A percentile compares a stretch with the other conserved stretches of the same genome.
These are phyloP conservation scores for Peromyscus maniculatus DNA, from an alignment of 2,113 vertebrate genomes.

Conservation along the genomic window DNA sequence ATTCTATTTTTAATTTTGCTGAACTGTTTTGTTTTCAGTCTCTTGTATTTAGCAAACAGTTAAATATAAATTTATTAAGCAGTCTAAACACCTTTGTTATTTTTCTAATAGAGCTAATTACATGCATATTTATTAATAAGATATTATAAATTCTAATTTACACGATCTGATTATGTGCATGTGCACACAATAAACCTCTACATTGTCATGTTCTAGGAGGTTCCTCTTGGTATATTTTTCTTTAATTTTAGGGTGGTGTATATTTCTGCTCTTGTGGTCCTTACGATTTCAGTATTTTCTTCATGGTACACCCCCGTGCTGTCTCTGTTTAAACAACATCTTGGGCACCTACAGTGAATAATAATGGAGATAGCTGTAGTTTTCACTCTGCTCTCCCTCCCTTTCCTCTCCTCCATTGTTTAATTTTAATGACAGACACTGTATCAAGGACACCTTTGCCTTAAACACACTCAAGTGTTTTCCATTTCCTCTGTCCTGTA, in stretches of 20 bases:
- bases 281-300: not conserved
- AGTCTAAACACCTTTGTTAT: not conserved
- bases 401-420: not conserved
- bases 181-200: not conserved
- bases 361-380: not conserved
- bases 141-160: not conserved
- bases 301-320: not conserved
- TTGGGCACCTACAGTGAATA: not conserved
- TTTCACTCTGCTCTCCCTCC: not conserved
- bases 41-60: not conserved
- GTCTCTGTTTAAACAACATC: not conserved
- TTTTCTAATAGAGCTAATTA: not conserved
- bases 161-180: not conserved
- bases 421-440: slow-evolving; percentile 6
- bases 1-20: slow-evolving; percentile 5
- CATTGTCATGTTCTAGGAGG: not conserved
- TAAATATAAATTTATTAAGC: not conserved
- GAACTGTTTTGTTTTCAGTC: not conserved
- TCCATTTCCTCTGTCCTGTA: not conserved
- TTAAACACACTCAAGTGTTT: not conserved
- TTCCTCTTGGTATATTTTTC: not conserved
- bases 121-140: not conserved
- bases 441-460: not conserved
- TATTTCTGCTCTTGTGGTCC: not conserved
- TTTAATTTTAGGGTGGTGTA: not conserved